Conservation (phyloP, 2,797 vertebrate species). For the Chelon labrosus region DNA sequence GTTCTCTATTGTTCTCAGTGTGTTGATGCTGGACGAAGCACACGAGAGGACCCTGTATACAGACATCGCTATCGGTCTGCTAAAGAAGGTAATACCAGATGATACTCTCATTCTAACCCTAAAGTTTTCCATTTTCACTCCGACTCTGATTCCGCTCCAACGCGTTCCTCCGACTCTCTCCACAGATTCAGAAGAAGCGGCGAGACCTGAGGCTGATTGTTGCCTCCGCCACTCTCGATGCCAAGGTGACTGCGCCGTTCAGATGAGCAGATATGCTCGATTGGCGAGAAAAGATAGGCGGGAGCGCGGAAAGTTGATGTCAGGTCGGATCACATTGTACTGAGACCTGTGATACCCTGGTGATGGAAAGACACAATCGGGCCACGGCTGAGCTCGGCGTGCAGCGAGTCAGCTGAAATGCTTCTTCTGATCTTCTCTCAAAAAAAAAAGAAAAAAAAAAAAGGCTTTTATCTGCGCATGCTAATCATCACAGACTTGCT, state of each 20-base stretch:
- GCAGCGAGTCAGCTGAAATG: slow-evolving; percentile 58
- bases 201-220: slow-evolving; percentile 95
- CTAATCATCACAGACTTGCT: slow-evolving; percentile 25
- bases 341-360: slow-evolving; percentile 56
- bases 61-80: slow-evolving; percentile 96
- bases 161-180: not conserved
- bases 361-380: slow-evolving; percentile 65
- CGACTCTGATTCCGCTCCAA: not conserved
- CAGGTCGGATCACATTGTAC: slow-evolving; percentile 53
- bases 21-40: slow-evolving; percentile 96
- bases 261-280: slow-evolving; percentile 70
- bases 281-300: slow-evolving; percentile 42
- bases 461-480: slow-evolving; percentile 45
- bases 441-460: slow-evolving; percentile 6
- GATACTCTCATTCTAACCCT: not conserved
- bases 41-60: slow-evolving; percentile 98
- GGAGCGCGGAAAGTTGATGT: slow-evolving; percentile 51
- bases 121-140: not conserved
- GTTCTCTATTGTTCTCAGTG: slow-evolving; percentile 79
- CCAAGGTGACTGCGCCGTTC: slow-evolving; percentile 89
- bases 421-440: slow-evolving; percentile 33
- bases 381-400: slow-evolving; percentile 43
- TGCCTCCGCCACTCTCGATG: slow-evolving; percentile 97
- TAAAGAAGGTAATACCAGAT: slow-evolving; percentile 91
- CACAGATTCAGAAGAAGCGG: slow-evolving; percentile 96